These are phyloP conservation scores for Chaenodraco wilsoni DNA, from an alignment of 2,797 vertebrate species.

Conservation along the genomic window DNA sequence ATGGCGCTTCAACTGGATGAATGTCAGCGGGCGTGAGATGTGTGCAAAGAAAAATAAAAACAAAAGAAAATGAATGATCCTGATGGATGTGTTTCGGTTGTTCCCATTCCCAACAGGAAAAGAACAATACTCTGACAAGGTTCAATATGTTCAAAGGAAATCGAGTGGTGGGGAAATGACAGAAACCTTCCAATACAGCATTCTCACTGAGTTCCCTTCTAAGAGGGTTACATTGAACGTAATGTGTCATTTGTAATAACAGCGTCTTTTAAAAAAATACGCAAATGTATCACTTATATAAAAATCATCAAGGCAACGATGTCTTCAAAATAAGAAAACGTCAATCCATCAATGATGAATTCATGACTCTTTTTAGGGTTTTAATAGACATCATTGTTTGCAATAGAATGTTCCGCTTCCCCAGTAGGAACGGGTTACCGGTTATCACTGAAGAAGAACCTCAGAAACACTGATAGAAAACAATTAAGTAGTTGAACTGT, in stretches of 20 bases:
- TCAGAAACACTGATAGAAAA: neutral
- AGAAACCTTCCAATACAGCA: no score
- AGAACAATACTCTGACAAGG: neutral
- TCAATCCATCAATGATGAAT: neutral
- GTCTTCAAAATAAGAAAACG: neutral
- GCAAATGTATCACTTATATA: neutral
- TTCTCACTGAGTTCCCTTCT: neutral
- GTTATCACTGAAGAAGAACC: neutral
- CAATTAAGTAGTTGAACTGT: neutral
- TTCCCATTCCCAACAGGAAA: neutral
- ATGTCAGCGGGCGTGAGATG: slow-evolving; percentile 4
- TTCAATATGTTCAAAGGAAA: neutral
- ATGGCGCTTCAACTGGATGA: neutral
- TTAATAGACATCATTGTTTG: neutral
- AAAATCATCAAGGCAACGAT: neutral
- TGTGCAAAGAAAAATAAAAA: slow-evolving; percentile 33
- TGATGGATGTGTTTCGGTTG: neutral
- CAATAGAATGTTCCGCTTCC: neutral
- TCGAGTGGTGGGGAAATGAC: no score
- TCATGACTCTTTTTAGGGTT: neutral
- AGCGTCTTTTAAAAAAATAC: neutral
- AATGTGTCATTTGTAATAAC: neutral
- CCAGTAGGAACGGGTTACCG: no score
- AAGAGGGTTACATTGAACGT: neutral
- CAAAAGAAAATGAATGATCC: neutral